These are phyloP conservation scores for Chiropotes sagulatus DNA, from an alignment of 2,797 vertebrate genomes.

Conservation along the genomic window DNA sequence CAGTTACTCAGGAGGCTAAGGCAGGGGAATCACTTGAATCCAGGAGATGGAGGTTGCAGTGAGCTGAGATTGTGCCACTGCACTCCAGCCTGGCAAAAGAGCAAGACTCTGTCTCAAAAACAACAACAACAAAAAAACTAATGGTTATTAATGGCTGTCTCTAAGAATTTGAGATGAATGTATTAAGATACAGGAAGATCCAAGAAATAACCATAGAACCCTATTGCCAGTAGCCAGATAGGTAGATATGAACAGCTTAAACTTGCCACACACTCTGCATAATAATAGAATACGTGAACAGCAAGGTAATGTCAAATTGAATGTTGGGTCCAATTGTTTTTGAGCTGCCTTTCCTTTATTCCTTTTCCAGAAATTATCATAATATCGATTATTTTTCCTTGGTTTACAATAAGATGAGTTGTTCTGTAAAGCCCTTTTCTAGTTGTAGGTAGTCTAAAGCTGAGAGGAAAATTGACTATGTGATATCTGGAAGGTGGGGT, in stretches of 20 bases:
- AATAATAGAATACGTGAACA: neutral
- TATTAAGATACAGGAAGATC: neutral
- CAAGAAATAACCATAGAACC: slow-evolving; percentile 11
- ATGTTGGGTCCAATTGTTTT: neutral
- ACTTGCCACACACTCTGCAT: neutral
- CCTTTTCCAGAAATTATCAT: slow-evolving; percentile 34
- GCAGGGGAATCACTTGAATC: no score
- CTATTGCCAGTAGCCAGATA: neutral
- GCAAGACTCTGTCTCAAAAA: no score
- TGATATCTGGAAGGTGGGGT: neutral
- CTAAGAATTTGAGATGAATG: slow-evolving; percentile 12
- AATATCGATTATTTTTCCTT: neutral
- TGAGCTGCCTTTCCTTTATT: slow-evolving; percentile 44
- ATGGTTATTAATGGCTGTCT: neutral
- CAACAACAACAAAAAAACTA: neutral
- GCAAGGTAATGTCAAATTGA: neutral
- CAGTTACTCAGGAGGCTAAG: no score
- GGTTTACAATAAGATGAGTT: neutral
- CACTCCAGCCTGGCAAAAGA: no score
- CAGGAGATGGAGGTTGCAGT: no score
- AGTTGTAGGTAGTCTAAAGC: neutral
- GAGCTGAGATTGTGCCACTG: no score
- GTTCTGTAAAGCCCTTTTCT: slow-evolving; percentile 2
- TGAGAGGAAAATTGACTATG: neutral
- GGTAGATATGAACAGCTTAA: slow-evolving; percentile 12